phyloP scores from a whole-genome alignment of 2,888 invertebrate genomes.

The Trissonchulus latispiculum region DNA sequence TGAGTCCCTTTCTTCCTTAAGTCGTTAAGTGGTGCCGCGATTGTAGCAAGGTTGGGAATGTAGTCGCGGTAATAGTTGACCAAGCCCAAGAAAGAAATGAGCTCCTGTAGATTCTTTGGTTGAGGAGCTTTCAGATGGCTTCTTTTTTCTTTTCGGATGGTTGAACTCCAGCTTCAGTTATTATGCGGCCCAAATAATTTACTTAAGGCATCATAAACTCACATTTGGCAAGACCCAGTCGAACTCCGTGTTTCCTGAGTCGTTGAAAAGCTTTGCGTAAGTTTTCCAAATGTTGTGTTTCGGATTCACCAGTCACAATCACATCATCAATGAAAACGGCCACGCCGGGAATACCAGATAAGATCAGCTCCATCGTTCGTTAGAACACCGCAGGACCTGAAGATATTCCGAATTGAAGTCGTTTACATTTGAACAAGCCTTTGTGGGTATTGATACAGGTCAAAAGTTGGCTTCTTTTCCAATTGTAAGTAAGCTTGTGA shows the following conservation, averaged over 20 bases:
- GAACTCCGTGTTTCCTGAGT: not conserved
- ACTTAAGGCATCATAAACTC: not conserved
- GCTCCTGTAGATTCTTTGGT: not conserved
- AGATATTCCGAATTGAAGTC: not conserved
- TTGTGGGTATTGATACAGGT: not conserved
- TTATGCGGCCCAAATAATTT: not conserved
- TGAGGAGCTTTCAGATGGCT: conserved; percentile 20
- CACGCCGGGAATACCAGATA: not conserved
- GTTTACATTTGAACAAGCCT: not conserved
- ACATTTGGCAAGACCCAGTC: not conserved
- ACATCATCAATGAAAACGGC: not conserved
- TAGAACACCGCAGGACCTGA: not conserved
- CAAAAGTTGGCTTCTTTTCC: not conserved
- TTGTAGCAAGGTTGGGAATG: not conserved
- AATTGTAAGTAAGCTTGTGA: not conserved
- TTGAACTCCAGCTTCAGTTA: not conserved
- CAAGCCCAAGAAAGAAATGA: not conserved
- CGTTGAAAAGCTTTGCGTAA: not conserved
- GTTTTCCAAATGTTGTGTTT: not conserved
- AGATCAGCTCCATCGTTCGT: not conserved
- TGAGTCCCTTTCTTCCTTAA: not conserved
- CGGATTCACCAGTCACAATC: not conserved
- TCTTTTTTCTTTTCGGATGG: conserved; percentile 20
- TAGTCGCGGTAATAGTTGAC: not conserved
- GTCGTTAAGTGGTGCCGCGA: not conserved